Evolutionary conservation across 2,888 invertebrate genomes (phyloP).

Genomic region (Ferdinandea cuprea): DNA sequence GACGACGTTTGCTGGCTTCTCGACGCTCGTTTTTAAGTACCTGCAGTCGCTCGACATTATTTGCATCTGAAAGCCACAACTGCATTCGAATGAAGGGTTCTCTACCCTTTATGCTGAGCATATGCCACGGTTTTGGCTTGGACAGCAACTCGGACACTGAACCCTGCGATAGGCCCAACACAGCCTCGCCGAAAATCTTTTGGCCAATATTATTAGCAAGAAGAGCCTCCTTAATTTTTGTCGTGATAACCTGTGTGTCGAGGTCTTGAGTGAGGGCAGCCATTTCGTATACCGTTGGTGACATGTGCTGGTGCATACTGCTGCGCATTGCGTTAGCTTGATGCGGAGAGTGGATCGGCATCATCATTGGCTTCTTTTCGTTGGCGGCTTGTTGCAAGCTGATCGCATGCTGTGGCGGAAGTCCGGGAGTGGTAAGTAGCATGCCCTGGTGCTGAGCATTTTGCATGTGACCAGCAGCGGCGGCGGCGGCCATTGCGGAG

Average conservation of each 20-base stretch:
- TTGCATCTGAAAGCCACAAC: slow-evolving; percentile 97
- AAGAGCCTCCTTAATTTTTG: slow-evolving; percentile 97
- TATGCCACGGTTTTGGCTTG: slow-evolving; percentile 99
- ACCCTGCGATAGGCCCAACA: slow-evolving; percentile 97
- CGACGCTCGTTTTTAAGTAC: slow-evolving; percentile 94
- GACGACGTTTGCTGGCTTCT: slow-evolving; percentile 94
- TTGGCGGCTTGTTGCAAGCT: slow-evolving; percentile 86
- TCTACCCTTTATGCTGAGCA: slow-evolving; percentile 98
- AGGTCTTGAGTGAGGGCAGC: slow-evolving; percentile 97
- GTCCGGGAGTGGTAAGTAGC: slow-evolving; percentile 90
- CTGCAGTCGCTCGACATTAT: slow-evolving; percentile 96
- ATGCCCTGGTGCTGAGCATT: slow-evolving; percentile 84
- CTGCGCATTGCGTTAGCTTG: slow-evolving; percentile 88
- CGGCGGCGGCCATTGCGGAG: slow-evolving; percentile 83
- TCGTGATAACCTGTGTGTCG: slow-evolving; percentile 97
- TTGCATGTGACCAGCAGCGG: slow-evolving; percentile 72
- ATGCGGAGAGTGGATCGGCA: slow-evolving; percentile 86
- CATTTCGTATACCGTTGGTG: slow-evolving; percentile 98
- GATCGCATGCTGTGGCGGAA: slow-evolving; percentile 89
- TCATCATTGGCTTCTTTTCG: slow-evolving; percentile 85
- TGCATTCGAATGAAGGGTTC: slow-evolving; percentile 99
- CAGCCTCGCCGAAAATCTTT: slow-evolving; percentile 99
- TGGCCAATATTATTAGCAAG: slow-evolving; percentile 99
- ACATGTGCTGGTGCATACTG: slow-evolving; percentile 91
- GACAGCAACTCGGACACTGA: slow-evolving; percentile 98